These are phyloP conservation scores for Bradysia coprophila DNA, from an alignment of 1,140 invertebrate genomes.

Conservation along the genomic window DNA sequence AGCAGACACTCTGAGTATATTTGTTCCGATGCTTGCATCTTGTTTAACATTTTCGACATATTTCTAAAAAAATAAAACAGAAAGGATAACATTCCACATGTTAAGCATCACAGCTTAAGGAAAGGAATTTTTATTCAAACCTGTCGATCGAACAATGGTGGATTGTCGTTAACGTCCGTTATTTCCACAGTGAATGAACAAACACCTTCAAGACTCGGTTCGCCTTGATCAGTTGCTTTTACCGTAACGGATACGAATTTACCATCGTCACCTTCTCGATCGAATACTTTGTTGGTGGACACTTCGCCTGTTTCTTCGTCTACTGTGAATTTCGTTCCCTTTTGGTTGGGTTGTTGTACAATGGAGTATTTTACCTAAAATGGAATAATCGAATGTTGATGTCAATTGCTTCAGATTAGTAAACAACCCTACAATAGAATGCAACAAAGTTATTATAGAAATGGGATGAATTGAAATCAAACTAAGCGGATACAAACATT, in stretches of 20 bases:
- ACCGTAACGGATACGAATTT: conserved; percentile 92
- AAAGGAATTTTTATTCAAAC: conserved; percentile 27
- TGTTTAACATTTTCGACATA: conserved; percentile 94
- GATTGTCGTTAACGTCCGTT: conserved; percentile 87
- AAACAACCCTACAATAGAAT: too few species aligned
- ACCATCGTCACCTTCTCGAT: conserved; percentile 86
- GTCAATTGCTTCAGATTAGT: too few species aligned
- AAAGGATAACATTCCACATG: too few species aligned
- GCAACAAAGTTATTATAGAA: too few species aligned
- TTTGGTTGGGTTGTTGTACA: conserved; percentile 90
- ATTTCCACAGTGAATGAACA: conserved; percentile 94
- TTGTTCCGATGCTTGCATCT: conserved; percentile 87
- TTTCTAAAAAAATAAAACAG: conserved; percentile 39
- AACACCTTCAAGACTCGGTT: conserved; percentile 82
- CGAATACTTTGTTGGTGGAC: conserved; percentile 87
- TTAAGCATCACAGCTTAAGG: too few species aligned
- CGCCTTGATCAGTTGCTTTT: conserved; percentile 92
- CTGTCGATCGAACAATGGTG: conserved; percentile 85
- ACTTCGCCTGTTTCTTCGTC: conserved; percentile 89
- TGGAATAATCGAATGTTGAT: too few species aligned
- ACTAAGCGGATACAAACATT: too few species aligned
- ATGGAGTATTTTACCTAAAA: conserved; percentile 72
- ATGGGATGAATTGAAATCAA: too few species aligned
- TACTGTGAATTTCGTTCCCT: conserved; percentile 87
- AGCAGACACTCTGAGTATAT: conserved; percentile 82